Percentiles rank a stretch among this genome's conserved stretches.
phyloP scores from a whole-genome alignment of 2,113 vertebrate genomes.

The Odocoileus hemionus region DNA sequence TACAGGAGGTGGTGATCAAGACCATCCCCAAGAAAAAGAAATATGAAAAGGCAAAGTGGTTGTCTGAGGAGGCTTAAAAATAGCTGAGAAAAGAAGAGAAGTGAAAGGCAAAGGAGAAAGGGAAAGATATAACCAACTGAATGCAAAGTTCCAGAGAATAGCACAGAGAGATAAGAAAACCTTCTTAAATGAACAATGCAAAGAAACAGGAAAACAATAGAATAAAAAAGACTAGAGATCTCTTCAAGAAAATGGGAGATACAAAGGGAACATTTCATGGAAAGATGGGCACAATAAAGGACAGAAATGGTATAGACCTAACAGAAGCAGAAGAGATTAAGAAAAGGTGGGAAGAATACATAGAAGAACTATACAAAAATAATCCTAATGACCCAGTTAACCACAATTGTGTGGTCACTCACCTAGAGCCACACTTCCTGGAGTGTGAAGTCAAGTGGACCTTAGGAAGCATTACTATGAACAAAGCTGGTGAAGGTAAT shows the following conservation, averaged over 20 bases:
- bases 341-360: neutral
- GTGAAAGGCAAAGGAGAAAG: neutral
- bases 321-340: neutral
- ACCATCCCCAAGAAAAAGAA: neutral
- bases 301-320: neutral
- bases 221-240: neutral
- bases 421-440: neutral
- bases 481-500: neutral
- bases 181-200: neutral
- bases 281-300: neutral
- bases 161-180: neutral
- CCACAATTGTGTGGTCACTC: neutral
- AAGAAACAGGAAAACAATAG: neutral
- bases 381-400: neutral
- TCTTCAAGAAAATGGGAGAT: neutral
- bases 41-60: neutral
- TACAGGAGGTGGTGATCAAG: neutral
- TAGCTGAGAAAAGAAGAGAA: neutral
- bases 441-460: neutral
- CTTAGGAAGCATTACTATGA: neutral
- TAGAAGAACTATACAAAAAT: neutral
- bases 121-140: neutral
- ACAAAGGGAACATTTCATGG: neutral
- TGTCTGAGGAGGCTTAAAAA: neutral
- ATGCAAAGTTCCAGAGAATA: neutral